Percentiles rank a stretch among this genome's conserved stretches.
These are phyloP conservation scores for Eptatretus atami DNA, from an alignment of 2,797 vertebrate species.

Conservation along the genomic window DNA sequence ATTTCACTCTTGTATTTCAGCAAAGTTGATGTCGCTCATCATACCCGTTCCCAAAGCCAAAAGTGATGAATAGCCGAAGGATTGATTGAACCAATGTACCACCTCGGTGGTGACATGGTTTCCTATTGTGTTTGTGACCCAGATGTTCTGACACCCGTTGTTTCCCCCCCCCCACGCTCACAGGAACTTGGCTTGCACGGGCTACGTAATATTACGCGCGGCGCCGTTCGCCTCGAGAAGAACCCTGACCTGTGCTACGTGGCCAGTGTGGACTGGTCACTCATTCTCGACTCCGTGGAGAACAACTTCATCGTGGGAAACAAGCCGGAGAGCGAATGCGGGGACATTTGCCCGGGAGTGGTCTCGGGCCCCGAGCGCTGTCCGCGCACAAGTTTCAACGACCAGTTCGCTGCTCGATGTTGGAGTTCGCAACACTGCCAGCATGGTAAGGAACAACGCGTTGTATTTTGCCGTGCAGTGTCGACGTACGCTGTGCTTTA, in stretches of 20 bases:
- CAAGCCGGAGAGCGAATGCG: conserved; percentile 69
- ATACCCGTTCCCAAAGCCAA: too few species aligned
- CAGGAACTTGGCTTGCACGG: conserved; percentile 70
- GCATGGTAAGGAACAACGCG: conserved; percentile 29
- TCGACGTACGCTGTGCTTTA: too few species aligned
- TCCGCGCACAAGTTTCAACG: conserved; percentile 43
- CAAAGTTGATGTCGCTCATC: too few species aligned
- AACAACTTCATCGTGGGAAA: conserved; percentile 65
- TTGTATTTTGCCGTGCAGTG: too few species aligned
- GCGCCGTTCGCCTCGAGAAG: conserved; percentile 72
- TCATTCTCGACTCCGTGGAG: conserved; percentile 46
- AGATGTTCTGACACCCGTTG: neutral
- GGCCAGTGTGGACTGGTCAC: conserved; percentile 87
- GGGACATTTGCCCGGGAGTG: conserved; percentile 56
- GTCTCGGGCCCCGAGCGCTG: conserved; percentile 43
- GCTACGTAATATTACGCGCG: conserved; percentile 68
- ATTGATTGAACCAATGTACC: too few species aligned
- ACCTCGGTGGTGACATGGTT: neutral
- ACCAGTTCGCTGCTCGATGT: conserved; percentile 56
- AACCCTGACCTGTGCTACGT: conserved; percentile 91
- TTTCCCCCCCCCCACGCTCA: neutral
- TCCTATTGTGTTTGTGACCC: neutral
- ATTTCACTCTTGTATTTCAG: too few species aligned
- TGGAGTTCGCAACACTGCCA: conserved; percentile 84
- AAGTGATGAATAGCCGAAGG: too few species aligned